Base-by-base conservation (phyloP, 2,888 invertebrate species). In the Coenonympha arcania region DNA sequence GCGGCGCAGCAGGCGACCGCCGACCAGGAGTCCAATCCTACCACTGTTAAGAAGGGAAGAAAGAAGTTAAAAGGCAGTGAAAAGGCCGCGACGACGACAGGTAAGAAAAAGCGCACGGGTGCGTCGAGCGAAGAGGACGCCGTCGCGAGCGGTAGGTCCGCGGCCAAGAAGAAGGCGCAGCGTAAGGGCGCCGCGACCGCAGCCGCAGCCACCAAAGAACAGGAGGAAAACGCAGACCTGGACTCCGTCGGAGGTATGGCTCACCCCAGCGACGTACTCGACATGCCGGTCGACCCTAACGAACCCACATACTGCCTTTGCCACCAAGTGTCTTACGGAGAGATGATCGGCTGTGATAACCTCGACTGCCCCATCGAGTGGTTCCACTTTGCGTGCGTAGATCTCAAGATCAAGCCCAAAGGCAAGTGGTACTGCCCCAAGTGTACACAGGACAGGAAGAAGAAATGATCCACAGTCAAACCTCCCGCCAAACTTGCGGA, bases 301-400 rank as follows among this genome's bases (percentile, higher is more conserved):
- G 99, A 99, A 74, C 99, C 99, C 0, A 98, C 98, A 0, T 99
- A 99, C 75, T 99, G 98, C 76, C 87, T 98, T 30, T 99, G 99
- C 71, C 97, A 98, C 79, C 98, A 99, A 89, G 94, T 95, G 42
- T 96, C 96, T 3, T 97, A 96, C 66, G 97, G 97, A 48, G 95
- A 97, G 87, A 98, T 98, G 97, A 96, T 98, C 70, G 95, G 95
- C 57, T 98, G 97, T 88, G 97, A 98, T 81, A 97, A 97, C 79
- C 92, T 92, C 42, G 94, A 94, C 62, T 87, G 93, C 52, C 93
- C 93, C 4, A 95, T 96, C 55, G 96, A 97, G 77, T 97, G 97
- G 97, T 97, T 96, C 85, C 97, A 97, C 80, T 97, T 97, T 78
- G 94, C 95, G 6, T 97, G 97, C 80, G 96, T 97, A 40, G 94